phyloP scores from a whole-genome alignment of 2,113 vertebrate species.

The Isichthys henryi region DNA sequence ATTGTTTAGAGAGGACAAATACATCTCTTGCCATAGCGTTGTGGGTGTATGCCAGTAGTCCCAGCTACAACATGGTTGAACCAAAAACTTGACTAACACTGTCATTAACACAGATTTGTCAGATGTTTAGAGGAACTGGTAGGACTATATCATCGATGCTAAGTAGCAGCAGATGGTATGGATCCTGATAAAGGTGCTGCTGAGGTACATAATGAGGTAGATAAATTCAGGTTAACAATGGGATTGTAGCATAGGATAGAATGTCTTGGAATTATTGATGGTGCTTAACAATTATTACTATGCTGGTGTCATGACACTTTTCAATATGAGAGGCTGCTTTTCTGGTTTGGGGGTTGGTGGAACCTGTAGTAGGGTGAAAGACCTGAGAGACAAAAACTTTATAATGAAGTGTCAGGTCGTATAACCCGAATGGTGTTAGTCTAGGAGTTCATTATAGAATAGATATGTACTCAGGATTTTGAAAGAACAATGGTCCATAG shows the following conservation, averaged over 20 bases:
- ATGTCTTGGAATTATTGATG: not conserved
- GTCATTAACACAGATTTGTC: not conserved
- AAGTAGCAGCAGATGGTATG: not conserved
- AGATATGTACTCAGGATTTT: not conserved
- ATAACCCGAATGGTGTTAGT: not conserved
- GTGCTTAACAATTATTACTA: not conserved
- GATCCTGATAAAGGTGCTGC: not conserved
- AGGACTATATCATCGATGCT: not conserved
- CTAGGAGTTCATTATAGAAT: not conserved
- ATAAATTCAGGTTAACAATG: not conserved
- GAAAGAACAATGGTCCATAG: not conserved
- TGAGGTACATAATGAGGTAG: not conserved
- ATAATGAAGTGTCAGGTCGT: not conserved
- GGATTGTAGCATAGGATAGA: not conserved
- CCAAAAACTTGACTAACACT: not conserved
- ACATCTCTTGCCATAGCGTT: not conserved
- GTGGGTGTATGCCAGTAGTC: not conserved
- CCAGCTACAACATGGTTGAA: not conserved
- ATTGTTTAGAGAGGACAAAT: not conserved
- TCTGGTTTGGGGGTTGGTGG: not conserved
- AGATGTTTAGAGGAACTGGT: not conserved
- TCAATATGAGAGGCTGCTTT: not conserved
- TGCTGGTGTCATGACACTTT: not conserved
- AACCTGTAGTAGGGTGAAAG: not conserved
- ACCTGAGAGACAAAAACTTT: not conserved